phyloP scores from a whole-genome alignment of 2,888 invertebrate genomes.

The Tetranychus truncatus region DNA sequence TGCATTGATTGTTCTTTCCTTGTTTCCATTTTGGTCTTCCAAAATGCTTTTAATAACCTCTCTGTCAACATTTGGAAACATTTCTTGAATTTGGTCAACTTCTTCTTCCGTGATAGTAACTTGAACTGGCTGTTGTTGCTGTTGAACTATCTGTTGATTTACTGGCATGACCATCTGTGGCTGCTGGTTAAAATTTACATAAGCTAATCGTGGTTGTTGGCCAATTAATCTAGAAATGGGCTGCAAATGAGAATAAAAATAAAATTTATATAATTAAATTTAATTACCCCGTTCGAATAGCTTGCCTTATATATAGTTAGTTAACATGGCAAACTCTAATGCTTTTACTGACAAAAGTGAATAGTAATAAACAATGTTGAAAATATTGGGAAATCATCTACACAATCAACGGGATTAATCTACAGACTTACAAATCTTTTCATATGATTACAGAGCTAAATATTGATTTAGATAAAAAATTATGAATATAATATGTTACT shows the following conservation, averaged over 20 bases:
- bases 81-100: constrained; percentile 48
- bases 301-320: too few relatives aligned
- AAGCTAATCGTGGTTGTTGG: neutral
- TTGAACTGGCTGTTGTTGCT: constrained; percentile 5
- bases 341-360: too few relatives aligned
- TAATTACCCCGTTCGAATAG: too few relatives aligned
- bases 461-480: too few relatives aligned
- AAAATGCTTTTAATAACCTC: constrained; percentile 77
- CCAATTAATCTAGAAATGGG: neutral
- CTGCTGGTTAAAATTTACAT: constrained; percentile 3
- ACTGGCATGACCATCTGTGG: neutral
- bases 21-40: constrained; percentile 71
- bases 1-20: constrained; percentile 72
- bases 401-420: too few relatives aligned
- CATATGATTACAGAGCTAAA: too few relatives aligned
- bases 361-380: neutral
- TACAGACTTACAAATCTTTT: too few relatives aligned
- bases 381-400: too few relatives aligned
- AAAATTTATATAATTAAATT: too few relatives aligned
- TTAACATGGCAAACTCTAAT: too few relatives aligned
- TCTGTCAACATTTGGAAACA: constrained; percentile 87
- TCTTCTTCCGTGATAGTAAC: constrained; percentile 21
- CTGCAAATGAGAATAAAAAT: neutral
- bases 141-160: neutral
- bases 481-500: neutral